Evolutionary conservation across 2,888 invertebrate genomes (phyloP), one percentile per base, ranked within the genome.

Genomic region (Mimas tiliae): DNA sequence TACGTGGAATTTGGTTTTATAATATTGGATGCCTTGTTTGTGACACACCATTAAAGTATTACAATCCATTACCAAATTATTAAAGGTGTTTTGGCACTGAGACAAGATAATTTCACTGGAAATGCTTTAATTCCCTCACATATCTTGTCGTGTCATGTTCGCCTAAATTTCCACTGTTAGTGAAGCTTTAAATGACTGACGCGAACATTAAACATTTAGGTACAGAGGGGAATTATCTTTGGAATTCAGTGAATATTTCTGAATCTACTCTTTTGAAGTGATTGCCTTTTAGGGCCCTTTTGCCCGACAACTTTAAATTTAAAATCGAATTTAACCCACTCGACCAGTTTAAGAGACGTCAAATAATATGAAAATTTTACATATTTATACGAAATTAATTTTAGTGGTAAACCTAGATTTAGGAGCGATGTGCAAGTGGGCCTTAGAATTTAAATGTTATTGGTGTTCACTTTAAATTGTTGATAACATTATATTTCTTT

Each of bases 141-240:
- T 19, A 16, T 58, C 19, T 19, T 42, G 52, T 55, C 9, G n/a
- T 33, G 16, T 55, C 52, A 27, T 16, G 9, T 12, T 58, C 38
- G 6, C 19, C 38, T 16, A 7, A 38, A 58, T 19, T 42, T 9
- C 6, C 42, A 19, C n/a, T 19, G 58, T 12, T 16, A 58, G 58
- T 58, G 58, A 38, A 38, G 19, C 42, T 58, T 58, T 16, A 42
- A 42, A 58, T 7, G 19, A 6, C 34, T 55, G 55, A 58, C 58
- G 42, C 12, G 12, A 21, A 14, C 52, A 58, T 58, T 19, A 58
- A 42, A 12, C 58, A 58, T 19, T 58, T 42, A n/a, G n/a, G n/a
- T n/a, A 52, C 21, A 16, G 38, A 38, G 38, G 19, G 11, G 19
- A 58, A 58, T 6, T 38, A 42, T 42, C 38, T 6, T 19, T 19